A percentile compares a stretch with the other conserved stretches of the same genome.
These are phyloP conservation scores for Eulemur coronatus DNA, from an alignment of 2,797 vertebrate species.

Conservation along the genomic window DNA sequence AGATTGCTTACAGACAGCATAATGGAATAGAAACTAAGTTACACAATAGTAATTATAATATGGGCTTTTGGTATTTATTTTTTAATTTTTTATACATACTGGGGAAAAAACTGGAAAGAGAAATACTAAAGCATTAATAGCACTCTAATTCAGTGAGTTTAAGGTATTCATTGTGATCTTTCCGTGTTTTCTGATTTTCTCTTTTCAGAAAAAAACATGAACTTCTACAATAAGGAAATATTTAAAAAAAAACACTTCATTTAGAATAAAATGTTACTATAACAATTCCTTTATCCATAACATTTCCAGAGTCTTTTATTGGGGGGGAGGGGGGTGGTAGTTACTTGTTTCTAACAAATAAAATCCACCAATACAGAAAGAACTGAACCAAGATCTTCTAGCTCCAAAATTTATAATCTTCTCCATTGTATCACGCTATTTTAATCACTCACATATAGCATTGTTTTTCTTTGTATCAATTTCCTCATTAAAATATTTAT, in stretches of 20 bases:
- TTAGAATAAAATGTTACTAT: slow-evolving; percentile 9
- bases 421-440: neutral
- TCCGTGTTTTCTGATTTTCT: neutral
- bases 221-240: slow-evolving; percentile 12
- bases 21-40: neutral
- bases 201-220: slow-evolving; percentile 22
- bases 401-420: neutral
- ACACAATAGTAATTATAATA: neutral
- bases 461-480: neutral
- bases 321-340: accelerated
- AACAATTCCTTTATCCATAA: neutral
- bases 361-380: neutral
- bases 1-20: neutral
- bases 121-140: neutral
- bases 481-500: neutral
- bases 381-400: neutral
- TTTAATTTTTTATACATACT: neutral
- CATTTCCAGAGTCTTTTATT: neutral
- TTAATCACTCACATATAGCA: neutral
- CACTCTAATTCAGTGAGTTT: neutral
- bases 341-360: slow-evolving; percentile 3
- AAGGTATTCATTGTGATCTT: neutral
- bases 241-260: neutral
- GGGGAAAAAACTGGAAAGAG: neutral
- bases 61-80: neutral